These are phyloP conservation scores for Cordilura impudica DNA, from an alignment of 2,888 invertebrate genomes.

Conservation along the genomic window DNA sequence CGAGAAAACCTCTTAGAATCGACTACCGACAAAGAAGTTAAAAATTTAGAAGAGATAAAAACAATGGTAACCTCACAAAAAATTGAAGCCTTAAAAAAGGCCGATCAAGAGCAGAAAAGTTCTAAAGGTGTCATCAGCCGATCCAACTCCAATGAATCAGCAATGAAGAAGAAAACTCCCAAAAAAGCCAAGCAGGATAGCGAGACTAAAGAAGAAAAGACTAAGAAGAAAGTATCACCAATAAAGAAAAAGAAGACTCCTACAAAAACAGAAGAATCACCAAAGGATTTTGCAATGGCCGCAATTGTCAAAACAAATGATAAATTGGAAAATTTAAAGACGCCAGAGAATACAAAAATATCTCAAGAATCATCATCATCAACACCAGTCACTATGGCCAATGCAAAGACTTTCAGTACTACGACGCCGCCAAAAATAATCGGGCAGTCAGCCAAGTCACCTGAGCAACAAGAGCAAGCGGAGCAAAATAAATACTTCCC, in stretches of 20 bases:
- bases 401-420: conserved; percentile 53
- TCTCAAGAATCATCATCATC: conserved; percentile 58
- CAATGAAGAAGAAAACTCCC: conserved; percentile 31
- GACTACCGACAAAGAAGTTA: conserved; percentile 52
- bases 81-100: conserved; percentile 64
- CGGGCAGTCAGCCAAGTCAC: conserved; percentile 77
- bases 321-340: conserved; percentile 53
- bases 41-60: conserved; percentile 64
- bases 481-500: conserved; percentile 58
- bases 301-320: conserved; percentile 59
- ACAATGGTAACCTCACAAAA: conserved; percentile 57
- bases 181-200: background rate
- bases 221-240: conserved; percentile 42
- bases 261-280: conserved; percentile 1
- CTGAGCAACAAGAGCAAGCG: conserved; percentile 71
- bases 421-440: conserved; percentile 75
- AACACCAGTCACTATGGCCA: conserved; percentile 51
- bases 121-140: conserved; percentile 36
- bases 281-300: conserved; percentile 12
- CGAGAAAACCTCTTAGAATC: conserved; percentile 61
- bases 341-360: conserved; percentile 43
- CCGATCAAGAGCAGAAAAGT: conserved; percentile 55
- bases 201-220: conserved; percentile 46
- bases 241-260: conserved; percentile 3
- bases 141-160: conserved; percentile 64